Conservation (phyloP, 2,113 vertebrate species). For the Lamprologus ornatipinnis region DNA sequence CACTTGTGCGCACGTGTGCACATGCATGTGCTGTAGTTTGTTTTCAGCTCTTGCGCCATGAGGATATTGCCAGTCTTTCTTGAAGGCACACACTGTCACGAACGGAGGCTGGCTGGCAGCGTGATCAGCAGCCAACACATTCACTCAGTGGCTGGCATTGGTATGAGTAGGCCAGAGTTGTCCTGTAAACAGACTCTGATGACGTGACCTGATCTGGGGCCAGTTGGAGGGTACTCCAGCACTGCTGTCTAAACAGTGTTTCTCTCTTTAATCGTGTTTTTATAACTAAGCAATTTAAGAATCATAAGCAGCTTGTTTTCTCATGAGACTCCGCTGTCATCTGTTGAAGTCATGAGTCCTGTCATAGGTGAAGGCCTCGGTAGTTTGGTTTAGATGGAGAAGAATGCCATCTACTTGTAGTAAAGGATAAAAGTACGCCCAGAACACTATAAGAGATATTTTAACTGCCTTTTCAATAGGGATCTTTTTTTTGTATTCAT, state of each 20-base stretch:
- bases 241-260: neutral
- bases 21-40: neutral
- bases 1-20: neutral
- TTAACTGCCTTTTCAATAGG: neutral
- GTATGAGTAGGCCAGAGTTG: conserved; percentile 35
- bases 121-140: conserved; percentile 52
- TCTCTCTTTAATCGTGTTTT: neutral
- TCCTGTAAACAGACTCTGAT: conserved; percentile 61
- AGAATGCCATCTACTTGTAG: neutral
- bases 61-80: conserved; percentile 57
- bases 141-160: conserved; percentile 65
- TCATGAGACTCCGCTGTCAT: neutral
- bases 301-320: neutral
- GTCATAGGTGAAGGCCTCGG: neutral
- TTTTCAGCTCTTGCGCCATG: conserved; percentile 34
- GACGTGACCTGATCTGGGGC: conserved; percentile 43
- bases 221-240: conserved; percentile 38
- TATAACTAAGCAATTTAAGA: neutral
- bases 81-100: conserved; percentile 55
- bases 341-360: neutral
- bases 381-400: neutral
- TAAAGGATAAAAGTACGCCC: neutral
- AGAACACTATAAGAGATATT: neutral
- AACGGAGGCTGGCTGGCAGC: conserved; percentile 57
- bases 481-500: neutral